Percentiles rank a stretch among this genome's conserved stretches.
Conservation (phyloP, 2,888 invertebrate species). For the Ichneumon xanthorius region DNA sequence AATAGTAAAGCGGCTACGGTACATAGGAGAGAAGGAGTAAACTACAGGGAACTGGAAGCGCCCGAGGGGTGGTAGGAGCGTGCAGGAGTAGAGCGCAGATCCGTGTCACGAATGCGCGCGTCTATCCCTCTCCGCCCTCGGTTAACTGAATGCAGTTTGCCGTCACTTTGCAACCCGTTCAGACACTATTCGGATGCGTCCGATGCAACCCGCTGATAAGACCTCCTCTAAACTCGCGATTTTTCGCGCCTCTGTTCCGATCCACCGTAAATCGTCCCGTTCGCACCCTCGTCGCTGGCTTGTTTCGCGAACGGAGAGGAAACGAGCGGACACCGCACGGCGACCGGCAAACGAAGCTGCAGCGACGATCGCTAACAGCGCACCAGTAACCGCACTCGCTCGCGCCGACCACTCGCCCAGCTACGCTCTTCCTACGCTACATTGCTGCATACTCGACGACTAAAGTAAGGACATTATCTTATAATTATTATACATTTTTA, state of each 20-base stretch:
- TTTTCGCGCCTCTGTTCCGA: background rate
- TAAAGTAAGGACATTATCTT: background rate
- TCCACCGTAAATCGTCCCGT: background rate
- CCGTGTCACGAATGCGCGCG: constrained; percentile 83
- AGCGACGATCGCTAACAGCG: background rate
- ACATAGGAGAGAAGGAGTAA: background rate
- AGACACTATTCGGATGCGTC: constrained; percentile 82
- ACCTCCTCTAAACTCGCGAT: background rate
- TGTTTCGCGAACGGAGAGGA: background rate
- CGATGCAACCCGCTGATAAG: constrained; percentile 74
- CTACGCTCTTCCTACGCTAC: background rate
- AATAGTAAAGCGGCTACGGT: constrained; percentile 4
- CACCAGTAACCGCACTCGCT: background rate
- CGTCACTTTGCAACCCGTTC: constrained; percentile 82
- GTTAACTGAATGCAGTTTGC: constrained; percentile 81
- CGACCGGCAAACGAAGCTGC: background rate
- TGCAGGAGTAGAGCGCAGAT: constrained; percentile 72
- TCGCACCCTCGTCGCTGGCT: background rate
- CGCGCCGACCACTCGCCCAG: background rate
- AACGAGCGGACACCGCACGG: background rate
- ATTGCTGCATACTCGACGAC: background rate
- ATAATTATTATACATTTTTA: background rate
- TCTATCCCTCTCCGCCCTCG: constrained; percentile 73
- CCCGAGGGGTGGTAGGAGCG: constrained; percentile 50
- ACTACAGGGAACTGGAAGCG: constrained; percentile 28